Base-by-base conservation (phyloP, 2,113 vertebrate genomes). In the Phainopepla nitens region DNA sequence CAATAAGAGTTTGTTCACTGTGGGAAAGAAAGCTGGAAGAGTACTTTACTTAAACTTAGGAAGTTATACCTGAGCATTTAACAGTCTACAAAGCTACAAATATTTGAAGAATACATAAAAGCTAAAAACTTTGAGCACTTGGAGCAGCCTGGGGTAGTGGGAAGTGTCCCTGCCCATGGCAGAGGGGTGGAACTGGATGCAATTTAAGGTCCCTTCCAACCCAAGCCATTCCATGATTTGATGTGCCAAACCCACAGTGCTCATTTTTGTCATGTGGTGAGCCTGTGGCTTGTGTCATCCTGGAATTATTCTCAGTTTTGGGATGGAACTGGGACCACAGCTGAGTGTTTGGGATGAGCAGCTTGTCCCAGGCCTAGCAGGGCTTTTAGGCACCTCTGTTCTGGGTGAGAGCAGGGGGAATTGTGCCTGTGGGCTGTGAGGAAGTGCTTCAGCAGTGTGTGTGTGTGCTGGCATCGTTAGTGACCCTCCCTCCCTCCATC, bases 401-500 rank as follows among this genome's bases (percentile, higher is more conserved):
- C 62, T 45, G 31, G 11, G 25, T 62, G 65, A 51, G 11, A 15
- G 2, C 6, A 6, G 44, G 29, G 5, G 12, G 39, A 10, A 4
- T 15, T 22, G 72, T 87, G 14, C 21, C 31, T 13, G 36, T 39
- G 72, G 44, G 51, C 23, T 7, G 9, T 7, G 2, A 6, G 72
- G 62, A 81, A 2, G 9, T 1, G 4, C 45, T 35, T 20, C 45
- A 65, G 73, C 36, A 1, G 3, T 0, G 9, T 0, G 2, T 20
- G 42, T 49, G 42, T 42, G 42, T 42, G 61, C 36, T 39, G 4
- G 13, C 28, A 3, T 9, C 5, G 2, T 2, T 0, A 28, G 1
- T 11, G 57, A 17, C 10, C 31, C 2, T 5, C 45, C 11, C 3
- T 7, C 42, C 22, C 5, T 31, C 42, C n/a, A 0, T 2, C 45